Percentiles rank a stretch among this genome's conserved stretches.
phyloP scores from a whole-genome alignment of 1,140 invertebrate species.

The Polypedilum pembai region DNA sequence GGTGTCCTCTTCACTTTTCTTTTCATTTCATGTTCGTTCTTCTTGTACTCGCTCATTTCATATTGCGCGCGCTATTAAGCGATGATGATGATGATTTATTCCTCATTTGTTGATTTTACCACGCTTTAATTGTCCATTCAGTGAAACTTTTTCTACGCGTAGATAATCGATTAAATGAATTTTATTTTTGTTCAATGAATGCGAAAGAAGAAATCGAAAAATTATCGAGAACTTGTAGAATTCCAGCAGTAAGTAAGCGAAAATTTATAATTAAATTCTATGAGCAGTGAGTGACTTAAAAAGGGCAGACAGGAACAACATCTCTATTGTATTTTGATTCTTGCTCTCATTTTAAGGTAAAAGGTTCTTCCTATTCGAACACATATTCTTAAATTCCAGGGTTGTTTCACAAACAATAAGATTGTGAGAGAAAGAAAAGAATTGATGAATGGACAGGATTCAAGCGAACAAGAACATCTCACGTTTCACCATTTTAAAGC shows the following conservation, averaged over 20 bases:
- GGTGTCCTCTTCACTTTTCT: conserved; percentile 9
- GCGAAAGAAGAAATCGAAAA: too few species aligned
- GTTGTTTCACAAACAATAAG: too few species aligned
- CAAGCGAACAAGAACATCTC: not conserved
- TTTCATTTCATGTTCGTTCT: conserved; percentile 4
- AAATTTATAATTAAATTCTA: not conserved
- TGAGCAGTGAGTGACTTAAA: too few species aligned
- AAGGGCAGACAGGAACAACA: too few species aligned
- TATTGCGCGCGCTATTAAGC: not conserved
- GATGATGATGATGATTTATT: conserved; percentile 18
- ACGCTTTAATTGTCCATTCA: conserved; percentile 24
- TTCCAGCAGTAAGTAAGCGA: not conserved
- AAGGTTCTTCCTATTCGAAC: not conserved
- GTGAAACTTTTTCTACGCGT: not conserved
- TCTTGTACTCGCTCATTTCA: not conserved
- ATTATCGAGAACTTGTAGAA: too few species aligned
- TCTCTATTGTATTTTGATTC: not conserved
- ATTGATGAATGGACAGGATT: conserved; percentile 26
- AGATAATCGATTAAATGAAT: conserved; percentile 12
- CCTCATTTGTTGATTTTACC: not conserved
- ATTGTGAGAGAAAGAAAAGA: not conserved
- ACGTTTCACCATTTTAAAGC: conserved; percentile 1
- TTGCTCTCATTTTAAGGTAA: not conserved
- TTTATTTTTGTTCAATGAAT: too few species aligned
- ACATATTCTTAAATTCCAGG: not conserved